Evolutionary conservation across 2,797 vertebrate species (phyloP), one percentile per base, ranked within the genome.

Genomic region (Protosalanx chinensis): DNA sequence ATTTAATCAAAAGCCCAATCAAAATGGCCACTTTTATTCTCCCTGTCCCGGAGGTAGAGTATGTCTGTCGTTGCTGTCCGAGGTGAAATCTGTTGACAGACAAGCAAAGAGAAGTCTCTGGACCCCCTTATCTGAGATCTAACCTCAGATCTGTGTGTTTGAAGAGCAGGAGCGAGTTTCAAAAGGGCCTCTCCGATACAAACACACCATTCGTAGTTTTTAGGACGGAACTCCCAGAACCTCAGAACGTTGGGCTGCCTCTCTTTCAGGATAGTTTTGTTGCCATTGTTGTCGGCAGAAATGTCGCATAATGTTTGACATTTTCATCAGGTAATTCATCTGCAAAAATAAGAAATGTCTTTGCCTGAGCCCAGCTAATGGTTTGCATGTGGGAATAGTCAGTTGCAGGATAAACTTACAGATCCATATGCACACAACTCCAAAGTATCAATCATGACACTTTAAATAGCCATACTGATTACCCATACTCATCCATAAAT

Each of bases 1-100:
- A 86, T 89, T 88, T 93, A 93, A 94, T 93, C 91, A 92, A 91
- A 91, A 91, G 90, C 75, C 89, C 90, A 89, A 93, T 92, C 92
- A 91, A 88, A 92, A 89, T 85, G 79, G 87, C 83, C 81, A 68
- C 79, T 82, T 84, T 77, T 81, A 75, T 75, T 16, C 72, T 16
- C 71, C 3, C 64, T 67, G 91, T 91, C 87, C 91, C 81, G 85
- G 88, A 90, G 86, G 87, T 83, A 86, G 92, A 94, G 90, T 91
- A 76, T 91, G 86, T 88, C 87, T 85, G 74, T 90, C 78, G 78
- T 82, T 85, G 76, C 79, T 60, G 84, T 49, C 81, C 79, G 79
- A 84, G 81, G 89, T 87, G 82, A 77, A 87, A 72, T 89, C 86
- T 77, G 88, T 84, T 92, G 90, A 92, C 89, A 91, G 89, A 90